Base-by-base conservation (phyloP, 92 coral and sea anemone genomes). In the Umimayanthus chanpuru region DNA sequence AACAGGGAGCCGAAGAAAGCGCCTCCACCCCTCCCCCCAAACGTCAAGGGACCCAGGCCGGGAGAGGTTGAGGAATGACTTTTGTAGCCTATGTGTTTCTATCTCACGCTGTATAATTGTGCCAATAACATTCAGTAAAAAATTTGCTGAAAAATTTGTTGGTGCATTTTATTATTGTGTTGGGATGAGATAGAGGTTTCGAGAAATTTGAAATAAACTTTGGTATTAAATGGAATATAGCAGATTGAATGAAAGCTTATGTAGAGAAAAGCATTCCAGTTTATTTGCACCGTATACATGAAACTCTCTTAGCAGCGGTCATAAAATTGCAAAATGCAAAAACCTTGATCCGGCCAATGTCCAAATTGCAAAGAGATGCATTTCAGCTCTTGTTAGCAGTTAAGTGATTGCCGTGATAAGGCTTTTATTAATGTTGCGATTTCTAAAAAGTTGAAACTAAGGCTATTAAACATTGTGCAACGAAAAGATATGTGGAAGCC, bases 31-130 rank as follows among this genome's bases (percentile, higher is more conserved):
- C 81, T 78, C 9, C 81, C 81, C 38, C 81, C 65, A 21, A 28
- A 49, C 30, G 58, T 78, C 39, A 78, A 44, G 38, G 81, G 81
- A 44, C 81, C 81, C 18, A 78, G 81, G 16, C 81, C 81, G 2
- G 81, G 81, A 8, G 81, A 78, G 28, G 81, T 78, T 15, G 81
- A 78, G 39, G 81, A 78, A 39, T 78, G 11, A 78, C 50, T 43
- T 75, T 73, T 30, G n/a, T 38, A 16, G 77, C 11, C 26, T 32
- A 7, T 11, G 44, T 75, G 30, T 11, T 39, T 40, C 47, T 14
- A 75, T 16, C 4, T 75, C 15, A 16, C 23, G 41, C n/a, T 75
- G 79, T 75, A 36, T 16, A 36, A 36, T 20, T 39, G 28, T 73
- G 26, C 25, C 79, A 2, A n/a, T 18, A 36, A 39, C 26, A 18